Percentiles rank a stretch among this genome's conserved stretches.
Evolutionary conservation across 2,888 invertebrate species (phyloP).

Genomic region (Cryptocheilus praepositus): DNA sequence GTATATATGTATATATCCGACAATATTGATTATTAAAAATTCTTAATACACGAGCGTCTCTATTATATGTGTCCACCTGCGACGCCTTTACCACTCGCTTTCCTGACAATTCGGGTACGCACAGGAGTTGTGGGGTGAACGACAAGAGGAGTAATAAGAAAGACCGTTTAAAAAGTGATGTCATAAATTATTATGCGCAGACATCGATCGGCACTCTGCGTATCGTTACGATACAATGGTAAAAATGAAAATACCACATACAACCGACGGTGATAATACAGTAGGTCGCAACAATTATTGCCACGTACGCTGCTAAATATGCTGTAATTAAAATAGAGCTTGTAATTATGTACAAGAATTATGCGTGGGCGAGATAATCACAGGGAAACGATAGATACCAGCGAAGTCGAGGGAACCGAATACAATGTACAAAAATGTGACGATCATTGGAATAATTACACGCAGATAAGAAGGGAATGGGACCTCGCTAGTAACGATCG

Average conservation of each 20-base stretch:
- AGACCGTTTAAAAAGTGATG: constrained; percentile 41
- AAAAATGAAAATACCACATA: constrained; percentile 28
- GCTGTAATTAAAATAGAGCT: constrained; percentile 45
- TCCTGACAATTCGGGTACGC: too few relatives aligned
- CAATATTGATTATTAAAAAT: constrained; percentile 74
- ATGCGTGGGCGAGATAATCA: too few relatives aligned
- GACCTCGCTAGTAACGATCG: too few relatives aligned
- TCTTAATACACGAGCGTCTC: constrained; percentile 69
- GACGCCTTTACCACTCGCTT: too few relatives aligned
- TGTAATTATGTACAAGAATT: constrained; percentile 26
- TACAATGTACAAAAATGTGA: too few relatives aligned
- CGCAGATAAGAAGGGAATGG: too few relatives aligned
- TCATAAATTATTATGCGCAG: constrained; percentile 49
- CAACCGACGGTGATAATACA: constrained; percentile 18
- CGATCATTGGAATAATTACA: too few relatives aligned
- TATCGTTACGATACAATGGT: constrained; percentile 27
- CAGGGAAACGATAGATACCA: too few relatives aligned
- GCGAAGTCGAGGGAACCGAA: too few relatives aligned
- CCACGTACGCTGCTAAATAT: constrained; percentile 28
- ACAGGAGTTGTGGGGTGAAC: too few relatives aligned
- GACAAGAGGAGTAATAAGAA: too few relatives aligned
- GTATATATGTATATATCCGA: constrained; percentile 62
- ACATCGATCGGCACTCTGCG: constrained; percentile 39
- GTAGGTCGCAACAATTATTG: constrained; percentile 22
- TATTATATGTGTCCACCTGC: background rate